A percentile compares a stretch with the other conserved stretches of the same genome.
Evolutionary conservation across 2,888 invertebrate genomes (phyloP).

Genomic region (Calameuta idolon): DNA sequence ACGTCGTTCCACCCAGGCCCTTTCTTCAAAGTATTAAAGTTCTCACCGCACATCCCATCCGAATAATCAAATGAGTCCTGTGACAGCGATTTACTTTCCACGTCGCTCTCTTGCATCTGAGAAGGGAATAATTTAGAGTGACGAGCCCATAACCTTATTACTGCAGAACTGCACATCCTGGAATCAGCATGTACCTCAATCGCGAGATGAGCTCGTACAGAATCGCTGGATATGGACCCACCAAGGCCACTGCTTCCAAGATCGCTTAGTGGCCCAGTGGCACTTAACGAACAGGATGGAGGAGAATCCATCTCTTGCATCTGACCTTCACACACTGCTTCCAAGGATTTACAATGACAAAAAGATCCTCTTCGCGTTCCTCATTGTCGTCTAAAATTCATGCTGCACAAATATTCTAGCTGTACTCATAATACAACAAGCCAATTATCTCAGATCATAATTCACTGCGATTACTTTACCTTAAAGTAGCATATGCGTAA

Average conservation of each 20-base stretch:
- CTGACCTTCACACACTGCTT: slow-evolving; percentile 21
- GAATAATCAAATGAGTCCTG: slow-evolving; percentile 84
- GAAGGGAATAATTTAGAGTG: slow-evolving; percentile 12
- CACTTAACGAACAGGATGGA: slow-evolving; percentile 80
- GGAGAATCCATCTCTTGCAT: slow-evolving; percentile 77
- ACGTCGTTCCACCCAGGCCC: slow-evolving; percentile 74
- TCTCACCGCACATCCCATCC: slow-evolving; percentile 83
- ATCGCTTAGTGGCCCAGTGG: slow-evolving; percentile 79
- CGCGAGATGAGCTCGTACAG: slow-evolving; percentile 76
- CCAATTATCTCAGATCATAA: slow-evolving; percentile 12
- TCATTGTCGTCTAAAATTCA: slow-evolving; percentile 52
- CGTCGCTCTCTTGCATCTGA: slow-evolving; percentile 85
- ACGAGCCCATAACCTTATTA: background rate
- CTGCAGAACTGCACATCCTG: slow-evolving; percentile 27
- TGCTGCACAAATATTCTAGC: slow-evolving; percentile 42
- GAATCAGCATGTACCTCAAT: slow-evolving; percentile 71
- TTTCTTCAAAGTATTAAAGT: slow-evolving; percentile 86
- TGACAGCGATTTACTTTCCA: slow-evolving; percentile 81
- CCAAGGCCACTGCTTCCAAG: slow-evolving; percentile 83
- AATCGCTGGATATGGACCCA: slow-evolving; percentile 81
- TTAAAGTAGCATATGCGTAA: slow-evolving; percentile 47
- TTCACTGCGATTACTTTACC: slow-evolving; percentile 34
- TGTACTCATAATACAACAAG: slow-evolving; percentile 34
- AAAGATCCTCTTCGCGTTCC: slow-evolving; percentile 48
- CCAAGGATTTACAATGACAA: slow-evolving; percentile 40